Base-by-base conservation (phyloP, 2,797 vertebrate species). In the Lerista edwardsae region DNA sequence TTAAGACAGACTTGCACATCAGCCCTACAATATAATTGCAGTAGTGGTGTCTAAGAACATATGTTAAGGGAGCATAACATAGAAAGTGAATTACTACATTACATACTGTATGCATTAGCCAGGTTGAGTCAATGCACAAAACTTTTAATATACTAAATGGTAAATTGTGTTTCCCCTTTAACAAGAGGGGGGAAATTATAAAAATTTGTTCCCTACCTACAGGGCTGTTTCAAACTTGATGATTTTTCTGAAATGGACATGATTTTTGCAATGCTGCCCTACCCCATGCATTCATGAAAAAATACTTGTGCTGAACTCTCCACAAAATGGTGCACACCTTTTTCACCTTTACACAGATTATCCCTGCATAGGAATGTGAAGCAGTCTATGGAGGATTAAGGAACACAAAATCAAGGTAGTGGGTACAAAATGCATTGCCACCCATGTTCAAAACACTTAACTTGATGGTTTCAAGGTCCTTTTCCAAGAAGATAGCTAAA, bases 401-500 rank as follows among this genome's bases (percentile, higher is more conserved):
- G n/a, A 74, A 74, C 44, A 19, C 3, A 47, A 15, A 15, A 75
- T 25, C 47, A 31, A 69, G 31, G 51, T 31, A 69, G 51, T 39
- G 69, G 34, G 51, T 57, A 57, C 39, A 36, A 55, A 47, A 82
- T 10, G 23, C 15, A 82, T n/a, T 34, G n/a, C n/a, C 69, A 65
- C 39, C 23, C 23, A 10, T 19, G 29, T 72, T 80, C 68, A n/a
- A 80, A 80, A 41, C 57, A 80, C 25, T 75, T 75, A 65, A 41
- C 23, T 29, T 74, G 29, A 62, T 64, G 29, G 27, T 44, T 82
- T 55, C 8, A 21, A 75, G 65, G 15, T 51, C 57, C n/a, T 74
- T 61, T 75, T 76, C 39, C 25, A 81, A 75, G n/a, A 44, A 27
- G 15, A 34, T 9, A 57, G 27, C 57, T 82, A 78, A 82, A 82